A percentile compares a stretch with the other conserved stretches of the same genome.
Evolutionary conservation across 1,140 invertebrate species (phyloP).

Genomic region (Lepidurus arcticus): DNA sequence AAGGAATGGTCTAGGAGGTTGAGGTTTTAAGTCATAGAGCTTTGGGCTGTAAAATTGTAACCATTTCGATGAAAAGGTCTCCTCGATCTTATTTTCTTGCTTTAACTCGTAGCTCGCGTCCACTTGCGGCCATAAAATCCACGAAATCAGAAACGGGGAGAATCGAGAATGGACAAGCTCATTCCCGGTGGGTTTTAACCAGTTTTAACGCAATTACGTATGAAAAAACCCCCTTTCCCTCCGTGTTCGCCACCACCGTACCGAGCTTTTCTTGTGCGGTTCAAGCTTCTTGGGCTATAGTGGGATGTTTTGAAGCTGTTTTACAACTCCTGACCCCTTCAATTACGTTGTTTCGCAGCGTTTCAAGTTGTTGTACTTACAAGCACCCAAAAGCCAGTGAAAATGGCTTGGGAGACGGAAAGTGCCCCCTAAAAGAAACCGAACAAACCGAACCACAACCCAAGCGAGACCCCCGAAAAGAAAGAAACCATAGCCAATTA

Average conservation of each 20-base stretch:
- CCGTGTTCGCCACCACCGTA: neutral
- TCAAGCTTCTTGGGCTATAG: neutral
- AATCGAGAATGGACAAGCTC: neutral
- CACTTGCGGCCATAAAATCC: neutral
- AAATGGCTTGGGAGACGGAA: neutral
- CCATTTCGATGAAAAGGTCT: neutral
- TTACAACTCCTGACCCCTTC: neutral
- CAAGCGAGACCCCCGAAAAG: too few species aligned
- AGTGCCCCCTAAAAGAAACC: too few species aligned
- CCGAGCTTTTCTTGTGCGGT: neutral
- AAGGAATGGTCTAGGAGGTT: neutral
- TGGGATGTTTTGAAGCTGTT: neutral
- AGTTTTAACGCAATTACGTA: neutral
- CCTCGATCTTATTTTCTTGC: neutral
- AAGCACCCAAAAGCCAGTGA: neutral
- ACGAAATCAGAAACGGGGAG: neutral
- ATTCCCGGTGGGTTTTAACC: neutral
- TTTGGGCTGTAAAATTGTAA: slow-evolving; percentile 2
- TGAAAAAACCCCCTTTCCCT: neutral
- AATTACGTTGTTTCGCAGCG: neutral
- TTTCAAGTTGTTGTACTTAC: neutral
- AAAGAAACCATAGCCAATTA: neutral
- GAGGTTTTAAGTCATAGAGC: neutral
- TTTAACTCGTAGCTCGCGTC: neutral
- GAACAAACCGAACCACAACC: too few species aligned